A percentile compares a stretch with the other conserved stretches of the same genome.
Conservation (phyloP, 2,888 invertebrate species). For the Gryllus longicercus region DNA sequence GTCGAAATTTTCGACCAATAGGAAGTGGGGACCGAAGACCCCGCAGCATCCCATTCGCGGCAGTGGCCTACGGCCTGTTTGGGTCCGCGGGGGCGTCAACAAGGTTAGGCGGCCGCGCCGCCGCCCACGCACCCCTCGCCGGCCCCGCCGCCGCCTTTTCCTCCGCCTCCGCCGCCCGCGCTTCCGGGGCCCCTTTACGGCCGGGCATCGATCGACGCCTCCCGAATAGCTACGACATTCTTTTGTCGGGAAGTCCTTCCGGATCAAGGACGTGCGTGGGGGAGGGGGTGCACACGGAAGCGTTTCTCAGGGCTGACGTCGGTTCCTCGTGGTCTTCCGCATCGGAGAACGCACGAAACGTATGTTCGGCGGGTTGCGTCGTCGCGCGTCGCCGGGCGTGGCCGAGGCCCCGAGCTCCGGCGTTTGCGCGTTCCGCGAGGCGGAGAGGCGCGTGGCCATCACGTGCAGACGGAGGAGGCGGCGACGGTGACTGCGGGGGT, state of each 20-base stretch:
- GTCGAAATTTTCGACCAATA: constrained; percentile 17
- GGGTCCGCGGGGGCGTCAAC: constrained; percentile 8
- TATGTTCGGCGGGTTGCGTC: no score
- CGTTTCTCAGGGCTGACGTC: no score
- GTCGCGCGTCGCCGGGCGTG: background rate
- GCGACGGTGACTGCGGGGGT: background rate
- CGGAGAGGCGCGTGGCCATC: background rate
- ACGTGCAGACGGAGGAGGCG: background rate
- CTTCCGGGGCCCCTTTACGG: background rate
- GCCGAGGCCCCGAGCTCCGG: background rate
- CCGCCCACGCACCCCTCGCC: background rate
- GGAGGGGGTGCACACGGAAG: no score
- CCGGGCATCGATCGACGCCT: background rate
- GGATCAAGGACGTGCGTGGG: background rate
- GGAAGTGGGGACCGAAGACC: background rate
- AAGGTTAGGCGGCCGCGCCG: background rate
- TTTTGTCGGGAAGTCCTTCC: constrained; percentile 4
- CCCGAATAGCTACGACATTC: background rate
- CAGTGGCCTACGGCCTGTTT: background rate
- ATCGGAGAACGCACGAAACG: no score
- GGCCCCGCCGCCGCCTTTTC: background rate
- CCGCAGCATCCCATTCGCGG: constrained; percentile 10
- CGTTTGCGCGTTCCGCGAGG: background rate
- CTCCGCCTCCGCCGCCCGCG: background rate
- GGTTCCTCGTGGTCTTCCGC: no score